Evolutionary conservation across 1,140 invertebrate genomes (phyloP).

Genomic region (Drosophila biarmipes): DNA sequence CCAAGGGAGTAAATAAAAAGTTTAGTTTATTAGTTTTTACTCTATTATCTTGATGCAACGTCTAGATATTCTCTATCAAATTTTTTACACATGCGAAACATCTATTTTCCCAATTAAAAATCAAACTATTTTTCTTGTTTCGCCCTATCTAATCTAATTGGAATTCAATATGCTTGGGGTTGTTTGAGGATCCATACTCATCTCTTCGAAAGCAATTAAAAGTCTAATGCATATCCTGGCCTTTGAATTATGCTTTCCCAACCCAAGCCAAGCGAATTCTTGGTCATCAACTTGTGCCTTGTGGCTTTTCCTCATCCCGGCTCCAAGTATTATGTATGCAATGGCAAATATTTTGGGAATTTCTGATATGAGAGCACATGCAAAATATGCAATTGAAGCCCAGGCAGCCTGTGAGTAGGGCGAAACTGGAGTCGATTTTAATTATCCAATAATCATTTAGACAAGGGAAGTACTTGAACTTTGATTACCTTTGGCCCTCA

Average conservation of each 20-base stretch:
- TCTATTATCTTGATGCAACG: background rate
- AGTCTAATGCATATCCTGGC: slow-evolving; percentile 54
- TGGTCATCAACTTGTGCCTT: slow-evolving; percentile 18
- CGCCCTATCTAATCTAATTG: slow-evolving; percentile 19
- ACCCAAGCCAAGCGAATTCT: background rate
- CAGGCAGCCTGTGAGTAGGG: background rate
- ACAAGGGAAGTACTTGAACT: slow-evolving; percentile 17
- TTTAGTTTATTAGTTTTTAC: background rate
- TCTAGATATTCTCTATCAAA: background rate
- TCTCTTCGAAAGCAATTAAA: slow-evolving; percentile 45
- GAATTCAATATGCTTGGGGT: slow-evolving; percentile 25
- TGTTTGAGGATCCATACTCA: slow-evolving; percentile 5
- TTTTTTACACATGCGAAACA: background rate
- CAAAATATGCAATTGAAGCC: slow-evolving; percentile 33
- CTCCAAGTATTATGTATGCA: slow-evolving; percentile 5
- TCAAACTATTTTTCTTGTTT: slow-evolving; percentile 7
- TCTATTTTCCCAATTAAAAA: slow-evolving; percentile 33
- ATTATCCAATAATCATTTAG: slow-evolving; percentile 57
- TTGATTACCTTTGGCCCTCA: background rate
- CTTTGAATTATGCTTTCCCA: slow-evolving; percentile 44
- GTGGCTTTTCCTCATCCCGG: slow-evolving; percentile 7
- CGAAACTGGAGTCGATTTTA: slow-evolving; percentile 30
- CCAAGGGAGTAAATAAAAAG: background rate
- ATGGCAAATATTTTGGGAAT: slow-evolving; percentile 61
- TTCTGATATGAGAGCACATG: slow-evolving; percentile 58